Evolutionary conservation across 2,797 vertebrate species (phyloP).

Genomic region (Anguilla pacifica): DNA sequence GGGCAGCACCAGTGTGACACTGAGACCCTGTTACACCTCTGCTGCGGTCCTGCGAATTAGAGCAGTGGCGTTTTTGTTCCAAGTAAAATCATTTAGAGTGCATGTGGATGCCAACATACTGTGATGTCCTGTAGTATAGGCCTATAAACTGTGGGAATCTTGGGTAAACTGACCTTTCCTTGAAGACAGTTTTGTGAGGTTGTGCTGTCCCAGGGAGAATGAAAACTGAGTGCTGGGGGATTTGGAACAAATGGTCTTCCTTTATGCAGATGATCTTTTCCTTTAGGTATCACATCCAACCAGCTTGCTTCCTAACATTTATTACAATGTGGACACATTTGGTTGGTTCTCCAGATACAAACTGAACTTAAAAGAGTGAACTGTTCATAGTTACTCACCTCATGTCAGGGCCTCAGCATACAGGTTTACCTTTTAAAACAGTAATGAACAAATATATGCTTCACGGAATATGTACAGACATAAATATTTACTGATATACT

Average conservation of each 20-base stretch:
- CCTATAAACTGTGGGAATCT: neutral
- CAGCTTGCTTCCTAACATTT: neutral
- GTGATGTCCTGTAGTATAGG: neutral
- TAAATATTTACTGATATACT: no score
- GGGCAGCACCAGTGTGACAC: neutral
- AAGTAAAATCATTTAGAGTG: neutral
- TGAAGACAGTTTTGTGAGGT: neutral
- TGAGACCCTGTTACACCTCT: neutral
- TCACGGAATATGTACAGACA: no score
- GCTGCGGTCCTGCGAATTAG: neutral
- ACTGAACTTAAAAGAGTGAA: neutral
- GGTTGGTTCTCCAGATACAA: neutral
- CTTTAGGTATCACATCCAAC: no score
- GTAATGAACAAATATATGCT: no score
- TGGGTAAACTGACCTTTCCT: neutral
- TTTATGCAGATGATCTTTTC: no score
- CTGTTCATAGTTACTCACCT: neutral
- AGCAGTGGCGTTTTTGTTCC: neutral
- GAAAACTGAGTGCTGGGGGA: neutral
- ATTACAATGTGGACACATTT: neutral
- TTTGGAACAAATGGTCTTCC: no score
- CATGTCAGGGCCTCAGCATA: no score
- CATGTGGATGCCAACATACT: neutral
- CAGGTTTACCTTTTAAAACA: no score
- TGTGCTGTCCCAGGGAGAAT: neutral